phyloP scores from a whole-genome alignment of 2,888 invertebrate genomes.

The Mesorhabditis spiculigera region DNA sequence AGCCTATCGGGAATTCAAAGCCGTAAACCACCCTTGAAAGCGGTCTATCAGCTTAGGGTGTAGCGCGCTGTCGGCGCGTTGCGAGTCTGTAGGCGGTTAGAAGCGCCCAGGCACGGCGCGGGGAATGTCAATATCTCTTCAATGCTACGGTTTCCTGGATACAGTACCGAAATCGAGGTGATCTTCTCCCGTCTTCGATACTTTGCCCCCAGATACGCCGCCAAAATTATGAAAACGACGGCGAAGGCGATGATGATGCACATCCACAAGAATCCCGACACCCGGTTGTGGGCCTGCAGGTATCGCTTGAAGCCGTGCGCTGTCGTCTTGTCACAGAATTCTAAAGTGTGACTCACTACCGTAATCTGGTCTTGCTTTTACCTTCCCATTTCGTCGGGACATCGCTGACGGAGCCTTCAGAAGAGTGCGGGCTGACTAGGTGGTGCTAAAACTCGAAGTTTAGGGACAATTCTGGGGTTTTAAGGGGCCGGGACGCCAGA shows the following conservation, averaged over 20 bases:
- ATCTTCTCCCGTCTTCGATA: conserved; percentile 36
- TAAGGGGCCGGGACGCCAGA: too few relatives aligned
- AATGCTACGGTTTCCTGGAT: too few relatives aligned
- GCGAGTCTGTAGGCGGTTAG: too few relatives aligned
- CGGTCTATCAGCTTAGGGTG: too few relatives aligned
- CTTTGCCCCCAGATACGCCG: conserved; percentile 22
- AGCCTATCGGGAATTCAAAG: too few relatives aligned
- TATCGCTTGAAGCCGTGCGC: conserved; percentile 42
- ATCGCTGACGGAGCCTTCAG: neutral
- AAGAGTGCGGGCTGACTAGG: neutral
- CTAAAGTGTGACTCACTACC: neutral
- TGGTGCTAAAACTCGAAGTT: neutral
- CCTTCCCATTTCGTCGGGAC: neutral
- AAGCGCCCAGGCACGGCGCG: too few relatives aligned
- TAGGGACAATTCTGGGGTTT: too few relatives aligned
- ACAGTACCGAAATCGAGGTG: conserved; percentile 35
- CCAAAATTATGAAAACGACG: conserved; percentile 25
- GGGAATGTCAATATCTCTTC: too few relatives aligned
- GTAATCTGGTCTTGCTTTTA: conserved; percentile 9
- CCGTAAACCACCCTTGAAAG: too few relatives aligned
- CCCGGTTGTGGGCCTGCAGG: conserved; percentile 26
- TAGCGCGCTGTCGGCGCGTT: too few relatives aligned
- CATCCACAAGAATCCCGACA: conserved; percentile 24
- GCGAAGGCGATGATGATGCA: conserved; percentile 22
- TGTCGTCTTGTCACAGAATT: conserved; percentile 41